A percentile compares a stretch with the other conserved stretches of the same genome.
phyloP scores from a whole-genome alignment of 1,140 invertebrate species.

The Musca vetustissima region DNA sequence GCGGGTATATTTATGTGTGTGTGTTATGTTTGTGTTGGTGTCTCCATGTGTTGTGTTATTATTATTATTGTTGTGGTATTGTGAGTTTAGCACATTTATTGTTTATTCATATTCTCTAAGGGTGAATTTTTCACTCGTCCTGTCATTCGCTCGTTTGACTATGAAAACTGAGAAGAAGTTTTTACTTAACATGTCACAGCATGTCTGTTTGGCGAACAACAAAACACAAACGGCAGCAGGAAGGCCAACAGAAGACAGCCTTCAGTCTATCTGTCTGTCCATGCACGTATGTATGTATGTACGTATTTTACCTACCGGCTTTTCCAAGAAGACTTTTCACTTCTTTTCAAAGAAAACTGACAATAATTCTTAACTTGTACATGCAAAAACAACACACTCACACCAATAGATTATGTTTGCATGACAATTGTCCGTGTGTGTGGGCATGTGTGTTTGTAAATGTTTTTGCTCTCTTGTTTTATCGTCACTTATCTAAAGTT shows the following conservation, averaged over 20 bases:
- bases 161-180: background rate
- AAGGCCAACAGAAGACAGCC: background rate
- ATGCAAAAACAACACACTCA: background rate
- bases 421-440: background rate
- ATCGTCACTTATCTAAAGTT: conserved; percentile 16
- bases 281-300: background rate
- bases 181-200: conserved; percentile 1
- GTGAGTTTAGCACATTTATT: conserved; percentile 17
- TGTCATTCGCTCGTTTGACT: background rate
- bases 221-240: background rate
- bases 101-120: conserved; percentile 7
- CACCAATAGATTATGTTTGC: background rate
- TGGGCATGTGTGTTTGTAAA: too few species aligned
- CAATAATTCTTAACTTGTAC: background rate
- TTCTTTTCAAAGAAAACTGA: background rate
- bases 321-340: background rate
- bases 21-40: too few species aligned
- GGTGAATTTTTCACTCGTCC: background rate
- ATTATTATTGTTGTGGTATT: background rate
- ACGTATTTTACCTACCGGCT: background rate
- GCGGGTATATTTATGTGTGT: too few species aligned
- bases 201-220: background rate
- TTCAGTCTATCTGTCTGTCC: background rate
- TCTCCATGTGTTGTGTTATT: background rate
- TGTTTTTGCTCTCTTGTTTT: conserved; percentile 15